phyloP scores from a whole-genome alignment of 2,888 invertebrate genomes.

The Pilophorus perplexus region DNA sequence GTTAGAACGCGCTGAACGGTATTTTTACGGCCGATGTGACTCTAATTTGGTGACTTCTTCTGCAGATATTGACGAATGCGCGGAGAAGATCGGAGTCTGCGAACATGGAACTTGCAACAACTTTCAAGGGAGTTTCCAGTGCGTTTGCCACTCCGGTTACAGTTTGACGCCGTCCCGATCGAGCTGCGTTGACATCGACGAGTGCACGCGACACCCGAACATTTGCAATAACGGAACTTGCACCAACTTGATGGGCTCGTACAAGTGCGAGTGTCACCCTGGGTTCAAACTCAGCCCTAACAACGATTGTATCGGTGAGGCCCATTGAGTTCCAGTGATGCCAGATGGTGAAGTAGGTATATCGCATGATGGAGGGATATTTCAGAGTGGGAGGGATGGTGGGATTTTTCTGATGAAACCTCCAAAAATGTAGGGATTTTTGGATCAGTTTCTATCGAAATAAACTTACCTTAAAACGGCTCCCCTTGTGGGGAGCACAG shows the following conservation, averaged over 20 bases:
- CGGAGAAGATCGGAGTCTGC: slow-evolving; percentile 65
- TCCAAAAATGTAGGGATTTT: too few species aligned
- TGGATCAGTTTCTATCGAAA: too few species aligned
- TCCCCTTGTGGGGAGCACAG: too few species aligned
- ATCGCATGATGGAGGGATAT: too few species aligned
- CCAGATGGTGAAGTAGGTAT: too few species aligned
- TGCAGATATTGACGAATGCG: slow-evolving; percentile 71
- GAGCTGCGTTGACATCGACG: slow-evolving; percentile 70
- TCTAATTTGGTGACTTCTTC: background rate
- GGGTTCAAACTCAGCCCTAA: slow-evolving; percentile 75
- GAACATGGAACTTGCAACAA: slow-evolving; percentile 76
- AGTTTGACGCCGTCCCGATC: slow-evolving; percentile 63
- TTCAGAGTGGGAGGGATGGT: too few species aligned
- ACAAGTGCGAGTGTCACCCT: slow-evolving; percentile 70
- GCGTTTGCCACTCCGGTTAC: slow-evolving; percentile 73
- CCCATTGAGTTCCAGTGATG: too few species aligned
- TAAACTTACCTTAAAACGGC: too few species aligned
- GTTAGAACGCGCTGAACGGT: background rate
- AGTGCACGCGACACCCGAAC: slow-evolving; percentile 68
- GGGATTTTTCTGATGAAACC: too few species aligned
- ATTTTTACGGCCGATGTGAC: background rate
- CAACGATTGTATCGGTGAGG: slow-evolving; percentile 71
- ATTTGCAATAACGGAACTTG: slow-evolving; percentile 76
- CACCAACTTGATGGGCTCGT: slow-evolving; percentile 67
- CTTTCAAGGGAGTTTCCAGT: slow-evolving; percentile 73